Percentiles rank a stretch among this genome's conserved stretches.
These are phyloP conservation scores for Labrus mixtus DNA, from an alignment of 2,113 vertebrate species.

Conservation along the genomic window DNA sequence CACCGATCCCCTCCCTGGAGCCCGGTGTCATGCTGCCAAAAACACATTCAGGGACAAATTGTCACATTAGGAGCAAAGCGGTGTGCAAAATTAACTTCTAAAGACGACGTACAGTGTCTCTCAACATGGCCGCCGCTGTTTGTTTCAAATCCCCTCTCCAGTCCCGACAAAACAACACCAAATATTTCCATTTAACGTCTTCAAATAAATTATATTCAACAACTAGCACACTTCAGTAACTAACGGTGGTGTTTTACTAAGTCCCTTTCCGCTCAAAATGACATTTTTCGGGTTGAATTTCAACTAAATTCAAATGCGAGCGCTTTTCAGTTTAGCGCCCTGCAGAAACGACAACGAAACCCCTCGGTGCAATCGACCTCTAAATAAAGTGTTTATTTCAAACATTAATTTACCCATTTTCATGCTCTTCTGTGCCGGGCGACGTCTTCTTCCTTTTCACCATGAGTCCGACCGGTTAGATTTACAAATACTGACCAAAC, in stretches of 20 bases:
- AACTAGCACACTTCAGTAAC: slow-evolving; percentile 25
- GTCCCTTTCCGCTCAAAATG: slow-evolving; percentile 34
- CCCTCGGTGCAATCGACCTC: slow-evolving; percentile 82
- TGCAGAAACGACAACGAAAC: slow-evolving; percentile 85
- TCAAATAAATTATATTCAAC: slow-evolving; percentile 52
- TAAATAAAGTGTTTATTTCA: slow-evolving; percentile 83
- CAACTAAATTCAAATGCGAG: slow-evolving; percentile 82
- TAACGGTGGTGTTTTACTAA: slow-evolving; percentile 3
- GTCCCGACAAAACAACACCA: slow-evolving; percentile 92
- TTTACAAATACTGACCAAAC: slow-evolving; percentile 74
- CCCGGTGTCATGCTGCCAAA: slow-evolving; percentile 95
- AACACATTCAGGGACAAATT: slow-evolving; percentile 67
- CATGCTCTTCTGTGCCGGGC: slow-evolving; percentile 82
- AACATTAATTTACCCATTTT: slow-evolving; percentile 83
- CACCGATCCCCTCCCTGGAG: slow-evolving; percentile 90
- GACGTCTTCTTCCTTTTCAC: slow-evolving; percentile 90
- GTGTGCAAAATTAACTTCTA: slow-evolving; percentile 82
- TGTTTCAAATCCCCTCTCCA: slow-evolving; percentile 96
- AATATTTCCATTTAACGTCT: slow-evolving; percentile 70
- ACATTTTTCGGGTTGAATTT: slow-evolving; percentile 60
- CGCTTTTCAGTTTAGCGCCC: slow-evolving; percentile 87
- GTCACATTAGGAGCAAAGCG: slow-evolving; percentile 63
- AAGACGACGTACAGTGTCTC: slow-evolving; percentile 86
- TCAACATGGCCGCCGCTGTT: slow-evolving; percentile 99
- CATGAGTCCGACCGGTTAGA: slow-evolving; percentile 85